Evolutionary conservation across 2,113 vertebrate species (phyloP).

Genomic region (Hymenochirus boettgeri): DNA sequence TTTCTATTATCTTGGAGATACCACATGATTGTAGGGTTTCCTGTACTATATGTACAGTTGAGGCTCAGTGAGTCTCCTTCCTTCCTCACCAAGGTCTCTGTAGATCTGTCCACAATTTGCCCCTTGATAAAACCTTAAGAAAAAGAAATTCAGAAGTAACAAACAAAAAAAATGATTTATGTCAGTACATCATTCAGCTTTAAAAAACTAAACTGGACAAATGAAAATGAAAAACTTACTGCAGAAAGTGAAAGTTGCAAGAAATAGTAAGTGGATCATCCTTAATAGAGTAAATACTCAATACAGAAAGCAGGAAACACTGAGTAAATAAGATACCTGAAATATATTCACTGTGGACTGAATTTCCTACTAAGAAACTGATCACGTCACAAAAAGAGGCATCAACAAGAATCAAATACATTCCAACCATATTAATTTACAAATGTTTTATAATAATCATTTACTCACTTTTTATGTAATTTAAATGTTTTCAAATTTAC

Average conservation of each 20-base stretch:
- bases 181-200: background rate
- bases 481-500: too few relatives aligned
- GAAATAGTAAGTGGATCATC: background rate
- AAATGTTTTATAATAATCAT: too few relatives aligned
- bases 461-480: too few relatives aligned
- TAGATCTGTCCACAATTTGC: background rate
- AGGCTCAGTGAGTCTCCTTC: constrained; percentile 17
- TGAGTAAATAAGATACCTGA: background rate
- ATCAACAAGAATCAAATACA: background rate
- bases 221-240: background rate
- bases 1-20: constrained; percentile 14
- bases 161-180: too few relatives aligned
- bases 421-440: too few relatives aligned
- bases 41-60: background rate
- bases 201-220: background rate
- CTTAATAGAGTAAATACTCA: background rate
- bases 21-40: constrained; percentile 14
- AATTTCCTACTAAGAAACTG: background rate
- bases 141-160: too few relatives aligned
- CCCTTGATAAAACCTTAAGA: background rate
- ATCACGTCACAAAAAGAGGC: background rate
- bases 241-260: background rate
- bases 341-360: too few relatives aligned
- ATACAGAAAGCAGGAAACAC: background rate
- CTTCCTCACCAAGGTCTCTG: background rate